These are phyloP conservation scores for Semnornis frantzii DNA, from an alignment of 2,113 vertebrate species.

Conservation along the genomic window DNA sequence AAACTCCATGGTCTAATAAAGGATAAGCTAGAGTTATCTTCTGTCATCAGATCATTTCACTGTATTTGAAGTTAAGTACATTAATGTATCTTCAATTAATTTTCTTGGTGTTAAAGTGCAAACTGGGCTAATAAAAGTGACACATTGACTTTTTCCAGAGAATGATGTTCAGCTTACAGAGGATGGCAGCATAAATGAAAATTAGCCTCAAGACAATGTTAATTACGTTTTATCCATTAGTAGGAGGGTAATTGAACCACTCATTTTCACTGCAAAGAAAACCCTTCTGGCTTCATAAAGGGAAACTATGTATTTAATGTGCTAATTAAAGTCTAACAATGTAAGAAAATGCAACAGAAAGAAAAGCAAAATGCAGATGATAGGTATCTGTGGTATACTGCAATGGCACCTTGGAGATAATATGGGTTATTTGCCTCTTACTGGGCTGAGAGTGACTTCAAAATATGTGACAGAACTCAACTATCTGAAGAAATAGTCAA, in stretches of 20 bases:
- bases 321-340: slow-evolving; percentile 63
- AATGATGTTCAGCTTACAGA: slow-evolving; percentile 66
- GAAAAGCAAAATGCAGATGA: slow-evolving; percentile 4
- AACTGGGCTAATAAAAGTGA: slow-evolving; percentile 79
- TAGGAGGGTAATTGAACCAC: slow-evolving; percentile 72
- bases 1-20: slow-evolving; percentile 17
- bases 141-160: slow-evolving; percentile 77
- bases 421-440: rapidly evolving
- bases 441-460: not conserved
- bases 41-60: slow-evolving; percentile 30
- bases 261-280: slow-evolving; percentile 74
- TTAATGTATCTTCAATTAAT: slow-evolving; percentile 75
- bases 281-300: slow-evolving; percentile 72
- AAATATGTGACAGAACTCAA: not conserved
- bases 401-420: not conserved
- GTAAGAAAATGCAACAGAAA: not conserved
- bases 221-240: slow-evolving; percentile 80
- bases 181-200: slow-evolving; percentile 70
- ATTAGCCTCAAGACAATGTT: slow-evolving; percentile 79
- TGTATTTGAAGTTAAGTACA: slow-evolving; percentile 30
- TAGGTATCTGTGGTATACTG: not conserved
- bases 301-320: slow-evolving; percentile 61
- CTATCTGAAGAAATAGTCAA: not conserved
- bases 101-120: slow-evolving; percentile 76
- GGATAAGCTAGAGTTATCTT: not conserved